A percentile compares a stretch with the other conserved stretches of the same genome.
Evolutionary conservation across 2,113 vertebrate genomes (phyloP).

Genomic region (Macroglossus sobrinus): DNA sequence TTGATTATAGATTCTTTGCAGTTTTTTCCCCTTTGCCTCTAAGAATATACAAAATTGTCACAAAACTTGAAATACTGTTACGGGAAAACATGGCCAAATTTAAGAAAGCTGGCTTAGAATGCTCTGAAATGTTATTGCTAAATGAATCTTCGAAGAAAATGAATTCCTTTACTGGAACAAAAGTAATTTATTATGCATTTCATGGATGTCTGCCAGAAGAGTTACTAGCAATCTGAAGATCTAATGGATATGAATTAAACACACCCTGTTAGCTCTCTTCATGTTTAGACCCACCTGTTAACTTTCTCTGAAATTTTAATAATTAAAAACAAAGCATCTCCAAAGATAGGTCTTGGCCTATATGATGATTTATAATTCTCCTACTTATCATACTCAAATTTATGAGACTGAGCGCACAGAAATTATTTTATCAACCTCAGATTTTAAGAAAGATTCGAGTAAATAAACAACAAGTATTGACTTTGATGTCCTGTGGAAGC

Average conservation of each 20-base stretch:
- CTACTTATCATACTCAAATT: not conserved
- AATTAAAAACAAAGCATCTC: not conserved
- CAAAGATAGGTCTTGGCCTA: not conserved
- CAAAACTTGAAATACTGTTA: slow-evolving; percentile 76
- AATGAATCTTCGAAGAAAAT: slow-evolving; percentile 81
- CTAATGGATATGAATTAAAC: slow-evolving; percentile 77
- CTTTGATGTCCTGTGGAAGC: not conserved
- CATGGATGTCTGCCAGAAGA: slow-evolving; percentile 79
- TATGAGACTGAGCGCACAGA: not conserved
- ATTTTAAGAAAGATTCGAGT: slow-evolving; percentile 66
- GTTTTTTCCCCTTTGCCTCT: not conserved
- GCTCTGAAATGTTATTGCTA: slow-evolving; percentile 80
- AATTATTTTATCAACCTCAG: slow-evolving; percentile 50
- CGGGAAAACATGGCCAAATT: slow-evolving; percentile 74
- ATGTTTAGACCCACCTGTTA: slow-evolving; percentile 58
- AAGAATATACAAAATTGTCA: slow-evolving; percentile 75
- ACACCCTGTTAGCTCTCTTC: slow-evolving; percentile 63
- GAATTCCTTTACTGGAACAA: slow-evolving; percentile 81
- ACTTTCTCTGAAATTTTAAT: slow-evolving; percentile 26
- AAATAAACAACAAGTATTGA: not conserved
- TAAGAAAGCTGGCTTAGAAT: slow-evolving; percentile 80
- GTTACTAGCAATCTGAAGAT: slow-evolving; percentile 78
- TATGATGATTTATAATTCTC: not conserved
- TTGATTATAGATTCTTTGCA: not conserved
- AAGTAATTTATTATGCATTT: slow-evolving; percentile 82